phyloP scores from a whole-genome alignment of 2,888 invertebrate species.

The Agrilus cyanescens region DNA sequence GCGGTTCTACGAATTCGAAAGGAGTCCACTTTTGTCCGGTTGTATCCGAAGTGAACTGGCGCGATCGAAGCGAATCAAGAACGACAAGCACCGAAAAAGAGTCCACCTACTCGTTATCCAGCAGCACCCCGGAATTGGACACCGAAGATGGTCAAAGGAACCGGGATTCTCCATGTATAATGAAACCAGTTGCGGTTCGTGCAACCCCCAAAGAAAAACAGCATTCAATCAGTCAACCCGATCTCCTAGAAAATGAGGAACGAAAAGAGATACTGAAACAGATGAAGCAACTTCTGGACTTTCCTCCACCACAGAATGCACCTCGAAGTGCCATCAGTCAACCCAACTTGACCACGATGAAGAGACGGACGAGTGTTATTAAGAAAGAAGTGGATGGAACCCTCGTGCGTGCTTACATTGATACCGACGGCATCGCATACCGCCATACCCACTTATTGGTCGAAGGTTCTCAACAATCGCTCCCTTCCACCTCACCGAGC shows the following conservation, averaged over 20 bases:
- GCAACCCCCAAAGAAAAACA: constrained; percentile 17
- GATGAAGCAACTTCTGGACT: constrained; percentile 10
- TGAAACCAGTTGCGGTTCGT: constrained; percentile 10
- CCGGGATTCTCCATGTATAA: constrained; percentile 7
- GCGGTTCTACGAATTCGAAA: constrained; percentile 26
- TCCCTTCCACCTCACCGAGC: constrained; percentile 19
- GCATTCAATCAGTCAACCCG: constrained; percentile 29
- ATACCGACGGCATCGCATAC: constrained; percentile 30
- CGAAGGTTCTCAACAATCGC: constrained; percentile 25
- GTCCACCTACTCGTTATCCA: constrained; percentile 28
- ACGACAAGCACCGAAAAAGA: constrained; percentile 27
- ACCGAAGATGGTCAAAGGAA: constrained; percentile 2
- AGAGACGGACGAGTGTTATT: constrained; percentile 24
- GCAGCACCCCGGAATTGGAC: constrained; percentile 28
- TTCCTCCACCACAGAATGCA: constrained; percentile 11
- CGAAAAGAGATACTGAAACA: neutral
- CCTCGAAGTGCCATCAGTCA: constrained; percentile 17
- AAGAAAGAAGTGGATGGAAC: constrained; percentile 28
- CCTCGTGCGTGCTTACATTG: constrained; percentile 28
- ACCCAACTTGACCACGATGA: constrained; percentile 13
- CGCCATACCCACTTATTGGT: constrained; percentile 28
- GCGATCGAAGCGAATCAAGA: constrained; percentile 34
- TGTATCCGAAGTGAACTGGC: constrained; percentile 70
- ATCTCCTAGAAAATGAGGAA: constrained; percentile 13
- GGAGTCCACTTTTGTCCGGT: constrained; percentile 72